Conservation (phyloP, 1,140 invertebrate species). For the Amphibalanus amphitrite region DNA sequence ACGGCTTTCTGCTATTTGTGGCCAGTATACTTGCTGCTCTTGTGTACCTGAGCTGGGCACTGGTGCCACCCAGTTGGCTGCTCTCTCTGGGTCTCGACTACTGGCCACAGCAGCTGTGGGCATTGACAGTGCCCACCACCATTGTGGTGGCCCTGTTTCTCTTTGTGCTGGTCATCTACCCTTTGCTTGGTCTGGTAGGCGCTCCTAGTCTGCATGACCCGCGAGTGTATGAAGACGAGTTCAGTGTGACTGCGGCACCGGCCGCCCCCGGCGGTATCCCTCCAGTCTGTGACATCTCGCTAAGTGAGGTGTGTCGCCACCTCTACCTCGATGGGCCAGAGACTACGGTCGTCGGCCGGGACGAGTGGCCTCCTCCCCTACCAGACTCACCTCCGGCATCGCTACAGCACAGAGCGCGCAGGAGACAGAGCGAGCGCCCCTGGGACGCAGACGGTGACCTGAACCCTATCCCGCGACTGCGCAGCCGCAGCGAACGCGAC, state of each 20-base stretch:
- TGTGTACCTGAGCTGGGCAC: background rate
- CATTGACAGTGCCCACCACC: background rate
- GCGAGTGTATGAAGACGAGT: background rate
- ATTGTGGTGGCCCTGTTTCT: background rate
- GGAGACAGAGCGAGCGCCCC: background rate
- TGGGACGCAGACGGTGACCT: background rate
- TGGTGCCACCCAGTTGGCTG: background rate
- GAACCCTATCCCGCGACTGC: background rate
- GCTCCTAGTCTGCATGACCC: background rate
- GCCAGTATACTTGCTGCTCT: background rate
- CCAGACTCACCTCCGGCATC: background rate
- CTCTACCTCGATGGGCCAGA: background rate
- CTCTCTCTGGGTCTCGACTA: background rate
- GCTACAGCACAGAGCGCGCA: background rate
- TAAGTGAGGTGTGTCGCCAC: background rate
- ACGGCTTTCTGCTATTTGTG: background rate
- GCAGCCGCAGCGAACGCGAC: no score
- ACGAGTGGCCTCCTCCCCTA: background rate
- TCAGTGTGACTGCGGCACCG: background rate
- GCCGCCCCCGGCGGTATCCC: background rate
- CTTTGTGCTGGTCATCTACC: background rate
- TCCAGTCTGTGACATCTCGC: background rate
- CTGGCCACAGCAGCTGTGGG: constrained; percentile 2
- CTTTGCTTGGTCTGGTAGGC: background rate
- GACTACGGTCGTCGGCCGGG: background rate